phyloP scores from a whole-genome alignment of 2,113 vertebrate genomes.

The Platysteira castanea region DNA sequence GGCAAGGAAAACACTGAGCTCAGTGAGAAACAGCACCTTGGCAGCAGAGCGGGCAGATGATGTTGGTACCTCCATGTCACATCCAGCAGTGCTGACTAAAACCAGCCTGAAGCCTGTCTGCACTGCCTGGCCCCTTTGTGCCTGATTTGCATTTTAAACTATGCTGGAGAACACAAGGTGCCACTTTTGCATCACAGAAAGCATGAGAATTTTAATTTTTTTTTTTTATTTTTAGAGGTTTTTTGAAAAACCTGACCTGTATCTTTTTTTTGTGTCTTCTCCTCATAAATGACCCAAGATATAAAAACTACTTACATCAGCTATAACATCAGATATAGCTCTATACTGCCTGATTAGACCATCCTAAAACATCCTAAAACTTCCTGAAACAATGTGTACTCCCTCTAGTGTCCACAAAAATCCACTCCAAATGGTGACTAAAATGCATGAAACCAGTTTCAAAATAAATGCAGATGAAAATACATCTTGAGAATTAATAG shows the following conservation, averaged over 20 bases:
- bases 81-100: not conserved
- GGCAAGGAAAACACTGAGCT: not conserved
- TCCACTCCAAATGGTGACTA: not conserved
- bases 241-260: not conserved
- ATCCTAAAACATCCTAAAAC: not conserved
- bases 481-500: not conserved
- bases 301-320: not conserved
- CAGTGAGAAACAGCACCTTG: accelerated
- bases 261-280: not conserved
- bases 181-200: not conserved
- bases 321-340: not conserved
- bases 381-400: constrained; percentile 36
- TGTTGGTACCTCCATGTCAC: not conserved
- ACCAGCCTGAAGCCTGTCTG: not conserved
- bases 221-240: accelerated
- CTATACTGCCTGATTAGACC: not conserved
- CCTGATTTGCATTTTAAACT: not conserved
- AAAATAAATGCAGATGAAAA: not conserved
- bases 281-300: not conserved
- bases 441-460: not conserved
- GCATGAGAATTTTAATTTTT: not conserved
- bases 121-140: not conserved
- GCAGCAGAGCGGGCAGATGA: not conserved
- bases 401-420: constrained; percentile 53
- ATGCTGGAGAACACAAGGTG: not conserved